Base-by-base conservation (phyloP, 1,140 invertebrate species). In the Choristoneura fumiferana region DNA sequence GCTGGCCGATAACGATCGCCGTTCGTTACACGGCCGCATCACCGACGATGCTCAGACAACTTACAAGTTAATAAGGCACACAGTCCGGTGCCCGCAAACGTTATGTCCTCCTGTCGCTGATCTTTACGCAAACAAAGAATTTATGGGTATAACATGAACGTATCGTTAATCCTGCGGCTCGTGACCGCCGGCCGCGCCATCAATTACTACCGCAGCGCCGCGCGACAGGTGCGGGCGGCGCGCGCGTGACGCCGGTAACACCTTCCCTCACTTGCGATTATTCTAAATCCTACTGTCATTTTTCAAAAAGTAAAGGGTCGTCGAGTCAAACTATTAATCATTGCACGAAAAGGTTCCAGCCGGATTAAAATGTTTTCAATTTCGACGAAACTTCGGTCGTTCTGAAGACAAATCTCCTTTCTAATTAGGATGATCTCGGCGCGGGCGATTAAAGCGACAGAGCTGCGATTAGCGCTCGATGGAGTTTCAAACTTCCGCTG, bases 331-430 rank as follows among this genome's bases (percentile, higher is more conserved):
- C 43, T 49, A 49, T 49, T 49, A 29, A 49, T 49, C 43, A 15
- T 12, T 9, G 5, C 10, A 49, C 43, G 12, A 49, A 49, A 49
- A 49, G 17, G 43, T 49, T 49, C 29, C 22, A 29, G 22, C 22
- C 22, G 22, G 18, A 49, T 49, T 17, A 49, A n/a, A 49, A 49
- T 49, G 43, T 49, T 49, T 49, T 49, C 43, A 49, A 49, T 49
- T 49, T 45, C 10, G 17, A 10, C 13, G 10, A 49, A 49, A 49
- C 43, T 49, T 49, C 43, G 43, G 17, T 49, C 43, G 43, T 49
- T 49, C 43, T 18, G 17, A 12, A 49, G 43, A 49, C 18, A 49
- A 49, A 49, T 49, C 43, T 49, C 43, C 43, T 49, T 29, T 49
- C 18, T 33, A 49, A 49, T 49, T 49, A 49, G 18, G 18, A 49